Evolutionary conservation across 2,888 invertebrate species (phyloP), one percentile per base, ranked within the genome.

Genomic region (Tiphia femorata): DNA sequence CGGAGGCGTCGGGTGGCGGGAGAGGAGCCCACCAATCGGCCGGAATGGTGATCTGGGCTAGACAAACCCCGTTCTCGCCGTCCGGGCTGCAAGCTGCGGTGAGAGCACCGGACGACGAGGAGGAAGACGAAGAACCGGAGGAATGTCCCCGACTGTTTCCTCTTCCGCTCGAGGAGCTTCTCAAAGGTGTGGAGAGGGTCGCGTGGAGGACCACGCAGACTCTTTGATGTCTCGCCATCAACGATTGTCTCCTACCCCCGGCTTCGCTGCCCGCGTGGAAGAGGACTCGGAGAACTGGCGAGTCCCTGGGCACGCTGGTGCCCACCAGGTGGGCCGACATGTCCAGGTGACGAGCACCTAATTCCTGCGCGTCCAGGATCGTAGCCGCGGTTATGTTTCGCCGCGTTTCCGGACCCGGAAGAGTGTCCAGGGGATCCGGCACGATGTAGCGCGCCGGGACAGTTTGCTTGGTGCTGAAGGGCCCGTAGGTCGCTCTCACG

Each of bases 271-370:
- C 95, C 14, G 95, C 94, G 84, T 97, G 97, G 84, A 97, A 96
- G 19, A 97, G 88, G 6, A 97, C 96, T 56, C 97, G 88, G 30
- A 97, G 85, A n/a, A 95, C 92, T 0, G 97, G 97, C 14, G 93
- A 92, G 81, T 97, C 96, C 43, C 95, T 89, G 0, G 95, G 92
- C 49, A 97, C 89, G 75, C 92, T 92, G 50, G 88, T 87, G 49
- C 94, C 92, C n/a, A 97, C 97, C 55, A 97, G 87, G 83, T 97
- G 97, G 4, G 96, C 97, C 33, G 95, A 96, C 85, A 97, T 93
- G 83, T 97, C 97, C 72, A 96, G 85, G 74, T 92, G 89, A 70
- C 93, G 92, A 56, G 90, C 89, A 73, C 90, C 90, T 56, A 92
- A 83, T 63, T 87, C 87, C 74, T 87, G 86, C 20, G 87, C 80